Base-by-base conservation (phyloP, 2,797 vertebrate genomes). In the Semotilus atromaculatus region DNA sequence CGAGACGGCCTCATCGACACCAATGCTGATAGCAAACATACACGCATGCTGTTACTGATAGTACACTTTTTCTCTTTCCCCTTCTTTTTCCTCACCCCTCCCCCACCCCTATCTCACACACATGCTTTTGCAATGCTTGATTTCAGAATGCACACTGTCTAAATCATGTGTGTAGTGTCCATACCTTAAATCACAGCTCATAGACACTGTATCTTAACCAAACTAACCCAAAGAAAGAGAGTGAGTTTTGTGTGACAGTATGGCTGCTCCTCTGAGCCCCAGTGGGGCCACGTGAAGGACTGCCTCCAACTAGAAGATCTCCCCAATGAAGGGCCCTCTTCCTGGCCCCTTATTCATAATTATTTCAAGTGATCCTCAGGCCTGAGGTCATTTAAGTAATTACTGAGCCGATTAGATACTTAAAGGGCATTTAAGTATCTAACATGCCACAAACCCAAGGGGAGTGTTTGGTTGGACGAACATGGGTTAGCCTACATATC, bases 321-420 rank as follows among this genome's bases (percentile, higher is more conserved):
- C 87, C 85, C 83, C 85, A 79, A 89, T 88, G 89, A 86, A 87
- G 81, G 73, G 80, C 86, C 70, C 81, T 88, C 82, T 88, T 68
- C 38, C 80, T 86, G 88, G 89, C 86, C 89, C 75, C 85, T 90
- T 88, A 90, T 90, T 89, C 90, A 88, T 89, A 91, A 90, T 91
- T 90, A 90, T 87, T 89, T 88, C 79, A 86, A 86, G 89, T 89
- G 87, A 90, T 89, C 87, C 86, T 88, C 86, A 71, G 83, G 88
- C 87, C 90, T 76, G 87, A 89, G 90, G 90, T 91, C 88, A 91
- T 90, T 89, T 88, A 86, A 89, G 90, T 92, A 90, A 92, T 90
- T 90, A 90, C 89, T 86, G 88, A 90, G 88, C 90, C 90, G 87
- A 91, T 92, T 90, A 91, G 89, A 89, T 81, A 84, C 89, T 91